phyloP scores from a whole-genome alignment of 2,797 vertebrate genomes.

The Erpetoichthys calabaricus region DNA sequence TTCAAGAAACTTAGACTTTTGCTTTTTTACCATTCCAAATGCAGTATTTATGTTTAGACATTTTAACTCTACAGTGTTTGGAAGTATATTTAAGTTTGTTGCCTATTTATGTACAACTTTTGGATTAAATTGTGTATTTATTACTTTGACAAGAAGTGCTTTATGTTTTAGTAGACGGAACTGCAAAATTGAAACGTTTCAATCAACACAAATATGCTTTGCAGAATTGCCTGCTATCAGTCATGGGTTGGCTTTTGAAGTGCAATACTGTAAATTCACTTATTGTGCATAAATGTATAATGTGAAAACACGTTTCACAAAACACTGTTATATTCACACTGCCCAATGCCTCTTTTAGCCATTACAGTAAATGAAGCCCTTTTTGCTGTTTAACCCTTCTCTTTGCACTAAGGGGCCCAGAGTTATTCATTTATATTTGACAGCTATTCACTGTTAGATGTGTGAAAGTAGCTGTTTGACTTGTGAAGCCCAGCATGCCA shows the following conservation, averaged over 20 bases:
- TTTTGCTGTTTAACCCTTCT: conserved; percentile 25
- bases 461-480: conserved; percentile 29
- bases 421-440: conserved; percentile 17
- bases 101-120: too few species aligned
- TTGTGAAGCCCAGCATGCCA: conserved; percentile 27
- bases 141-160: too few species aligned
- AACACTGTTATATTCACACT: conserved; percentile 17
- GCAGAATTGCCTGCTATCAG: conserved; percentile 14
- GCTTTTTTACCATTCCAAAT: too few species aligned
- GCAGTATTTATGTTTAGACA: too few species aligned
- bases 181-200: background rate
- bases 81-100: too few species aligned
- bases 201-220: background rate
- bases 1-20: too few species aligned
- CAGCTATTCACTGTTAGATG: conserved; percentile 28
- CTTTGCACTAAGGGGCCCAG: conserved; percentile 16
- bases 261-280: conserved; percentile 3
- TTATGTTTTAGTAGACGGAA: background rate
- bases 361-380: conserved; percentile 13
- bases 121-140: too few species aligned
- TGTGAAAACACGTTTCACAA: conserved; percentile 16
- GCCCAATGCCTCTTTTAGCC: conserved; percentile 8
- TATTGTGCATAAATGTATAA: conserved; percentile 11
- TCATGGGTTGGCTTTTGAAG: conserved; percentile 8
- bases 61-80: too few species aligned